These are phyloP conservation scores for Eleginops maclovinus DNA, from an alignment of 2,113 vertebrate genomes.

Conservation along the genomic window DNA sequence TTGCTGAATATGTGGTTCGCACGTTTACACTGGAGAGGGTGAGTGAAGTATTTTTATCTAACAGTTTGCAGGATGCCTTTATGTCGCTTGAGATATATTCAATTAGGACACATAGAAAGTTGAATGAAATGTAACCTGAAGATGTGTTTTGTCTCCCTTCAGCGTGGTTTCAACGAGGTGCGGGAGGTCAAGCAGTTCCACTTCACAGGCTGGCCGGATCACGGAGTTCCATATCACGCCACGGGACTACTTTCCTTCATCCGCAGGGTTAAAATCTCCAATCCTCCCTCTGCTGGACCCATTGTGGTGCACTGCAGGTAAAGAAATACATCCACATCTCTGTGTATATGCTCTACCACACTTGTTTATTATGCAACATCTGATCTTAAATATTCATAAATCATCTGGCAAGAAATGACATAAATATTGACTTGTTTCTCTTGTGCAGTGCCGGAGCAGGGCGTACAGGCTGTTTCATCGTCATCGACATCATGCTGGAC, in stretches of 20 bases:
- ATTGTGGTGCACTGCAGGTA: constrained; percentile 99
- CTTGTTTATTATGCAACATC: background rate
- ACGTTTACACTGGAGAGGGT: constrained; percentile 98
- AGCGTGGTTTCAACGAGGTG: constrained; percentile 97
- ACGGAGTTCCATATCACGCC: constrained; percentile 97
- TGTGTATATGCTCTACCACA: background rate
- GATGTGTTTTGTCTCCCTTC: constrained; percentile 38
- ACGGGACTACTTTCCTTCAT: constrained; percentile 98
- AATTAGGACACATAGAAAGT: background rate
- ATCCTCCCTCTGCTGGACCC: constrained; percentile 96
- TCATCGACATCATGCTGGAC: constrained; percentile 99
- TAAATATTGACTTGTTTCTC: background rate
- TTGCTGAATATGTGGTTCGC: constrained; percentile 97
- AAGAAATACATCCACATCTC: background rate
- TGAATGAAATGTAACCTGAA: background rate
- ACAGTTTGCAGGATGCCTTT: background rate
- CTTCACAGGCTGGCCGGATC: constrained; percentile 99
- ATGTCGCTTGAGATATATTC: background rate
- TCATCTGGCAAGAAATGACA: background rate
- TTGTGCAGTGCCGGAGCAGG: constrained; percentile 93
- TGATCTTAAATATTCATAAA: background rate
- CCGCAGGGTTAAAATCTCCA: constrained; percentile 95
- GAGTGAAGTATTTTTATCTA: constrained; percentile 59
- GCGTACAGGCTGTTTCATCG: constrained; percentile 97
- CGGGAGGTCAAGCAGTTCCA: constrained; percentile 99